These are phyloP conservation scores for Fragum sueziense DNA, from an alignment of 2,888 invertebrate species.

Conservation along the genomic window DNA sequence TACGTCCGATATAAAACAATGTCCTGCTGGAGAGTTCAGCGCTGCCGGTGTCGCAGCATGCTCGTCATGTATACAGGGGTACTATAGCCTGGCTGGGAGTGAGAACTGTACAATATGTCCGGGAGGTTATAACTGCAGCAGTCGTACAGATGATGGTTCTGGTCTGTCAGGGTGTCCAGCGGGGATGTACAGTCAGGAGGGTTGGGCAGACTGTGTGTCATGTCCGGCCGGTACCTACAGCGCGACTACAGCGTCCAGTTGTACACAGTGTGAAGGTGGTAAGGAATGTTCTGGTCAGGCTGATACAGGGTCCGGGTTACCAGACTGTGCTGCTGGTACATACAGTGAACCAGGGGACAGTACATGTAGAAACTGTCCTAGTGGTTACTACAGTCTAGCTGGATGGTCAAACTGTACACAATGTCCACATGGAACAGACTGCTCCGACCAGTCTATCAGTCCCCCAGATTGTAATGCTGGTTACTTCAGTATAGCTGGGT, in stretches of 20 bases:
- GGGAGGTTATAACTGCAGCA: conserved; percentile 71
- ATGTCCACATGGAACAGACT: conserved; percentile 57
- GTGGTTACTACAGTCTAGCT: conserved; percentile 56
- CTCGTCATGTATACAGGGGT: conserved; percentile 46
- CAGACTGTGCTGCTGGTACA: conserved; percentile 54
- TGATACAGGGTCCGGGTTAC: conserved; percentile 9
- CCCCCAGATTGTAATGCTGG: conserved; percentile 56
- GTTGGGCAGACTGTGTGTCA: conserved; percentile 39
- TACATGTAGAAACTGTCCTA: conserved; percentile 59
- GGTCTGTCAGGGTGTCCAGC: conserved; percentile 44
- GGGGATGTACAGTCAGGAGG: conserved; percentile 53
- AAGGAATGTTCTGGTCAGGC: conserved; percentile 62
- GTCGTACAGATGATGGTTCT: conserved; percentile 53
- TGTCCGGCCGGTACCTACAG: conserved; percentile 62
- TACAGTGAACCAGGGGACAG: conserved; percentile 57
- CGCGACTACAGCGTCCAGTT: conserved; percentile 59
- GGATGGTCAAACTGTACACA: conserved; percentile 38
- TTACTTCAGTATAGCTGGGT: conserved; percentile 57
- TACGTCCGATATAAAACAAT: conserved; percentile 41
- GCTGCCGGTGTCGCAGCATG: conserved; percentile 42
- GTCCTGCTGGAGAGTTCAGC: conserved; percentile 60
- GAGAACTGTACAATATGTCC: conserved; percentile 70
- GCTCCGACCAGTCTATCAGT: conserved; percentile 37
- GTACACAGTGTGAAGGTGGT: conserved; percentile 72
- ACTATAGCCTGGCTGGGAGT: conserved; percentile 37